These are phyloP conservation scores for Zele albiditarsus DNA, from an alignment of 2,888 invertebrate genomes.

Conservation along the genomic window DNA sequence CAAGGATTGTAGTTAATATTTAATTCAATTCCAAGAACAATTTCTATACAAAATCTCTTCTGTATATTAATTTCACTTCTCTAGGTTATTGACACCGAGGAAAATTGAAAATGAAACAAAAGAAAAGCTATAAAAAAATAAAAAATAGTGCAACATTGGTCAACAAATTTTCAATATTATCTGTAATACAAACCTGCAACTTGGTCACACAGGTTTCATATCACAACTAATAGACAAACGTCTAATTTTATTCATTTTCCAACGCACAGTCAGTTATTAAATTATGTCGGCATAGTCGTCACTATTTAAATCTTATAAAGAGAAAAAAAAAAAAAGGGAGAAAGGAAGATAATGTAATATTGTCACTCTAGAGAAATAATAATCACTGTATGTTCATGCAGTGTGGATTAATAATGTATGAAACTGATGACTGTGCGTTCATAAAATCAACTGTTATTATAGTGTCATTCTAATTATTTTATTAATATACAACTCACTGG, in stretches of 20 bases:
- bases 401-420: neutral
- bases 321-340: constrained; percentile 7
- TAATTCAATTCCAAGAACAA: constrained; percentile 15
- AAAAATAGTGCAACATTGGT: too few relatives aligned
- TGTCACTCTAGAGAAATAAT: neutral
- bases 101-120: neutral
- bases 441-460: constrained; percentile 20
- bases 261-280: constrained; percentile 17
- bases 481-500: constrained; percentile 22
- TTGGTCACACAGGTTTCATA: neutral
- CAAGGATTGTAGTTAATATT: constrained; percentile 30
- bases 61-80: neutral
- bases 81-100: neutral
- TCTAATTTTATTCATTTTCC: neutral
- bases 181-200: neutral
- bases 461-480: constrained; percentile 8
- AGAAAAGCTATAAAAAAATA: too few relatives aligned
- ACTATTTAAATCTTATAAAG: neutral
- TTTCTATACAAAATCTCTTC: neutral
- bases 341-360: neutral
- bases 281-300: constrained; percentile 15
- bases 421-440: constrained; percentile 8
- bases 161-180: neutral
- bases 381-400: neutral
- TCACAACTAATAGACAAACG: neutral